phyloP scores from a whole-genome alignment of 2,888 invertebrate genomes.

The Rhagonycha fulva region DNA sequence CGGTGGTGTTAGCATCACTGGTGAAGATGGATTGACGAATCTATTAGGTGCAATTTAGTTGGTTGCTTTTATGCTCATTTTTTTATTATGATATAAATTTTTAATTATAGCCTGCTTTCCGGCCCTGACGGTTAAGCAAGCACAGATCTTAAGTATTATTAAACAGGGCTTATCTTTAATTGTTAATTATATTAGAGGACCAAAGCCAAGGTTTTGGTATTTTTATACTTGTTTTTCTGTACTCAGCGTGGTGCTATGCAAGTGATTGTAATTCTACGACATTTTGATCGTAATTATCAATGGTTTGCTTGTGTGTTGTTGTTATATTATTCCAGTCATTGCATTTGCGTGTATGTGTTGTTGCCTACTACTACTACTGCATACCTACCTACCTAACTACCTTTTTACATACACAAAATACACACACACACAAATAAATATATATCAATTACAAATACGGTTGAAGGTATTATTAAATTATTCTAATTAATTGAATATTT shows the following conservation, averaged over 20 bases:
- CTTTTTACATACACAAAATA: constrained; percentile 30
- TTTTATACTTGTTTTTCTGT: constrained; percentile 54
- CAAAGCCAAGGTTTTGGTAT: constrained; percentile 54
- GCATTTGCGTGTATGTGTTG: constrained; percentile 25
- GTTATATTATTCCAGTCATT: constrained; percentile 50
- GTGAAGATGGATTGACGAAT: constrained; percentile 31
- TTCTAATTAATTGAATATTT: constrained; percentile 33
- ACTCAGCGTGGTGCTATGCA: constrained; percentile 55
- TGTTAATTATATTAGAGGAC: constrained; percentile 49
- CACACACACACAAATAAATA: constrained; percentile 31
- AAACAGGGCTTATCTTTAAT: constrained; percentile 52
- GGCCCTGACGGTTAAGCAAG: constrained; percentile 28
- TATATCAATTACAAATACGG: constrained; percentile 43
- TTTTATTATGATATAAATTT: constrained; percentile 25
- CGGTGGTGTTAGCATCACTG: constrained; percentile 42
- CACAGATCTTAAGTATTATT: constrained; percentile 51
- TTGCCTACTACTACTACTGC: constrained; percentile 12
- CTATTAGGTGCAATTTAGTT: constrained; percentile 42
- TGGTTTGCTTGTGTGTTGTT: constrained; percentile 44
- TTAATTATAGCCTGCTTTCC: constrained; percentile 31
- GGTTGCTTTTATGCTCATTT: constrained; percentile 36
- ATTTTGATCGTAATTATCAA: constrained; percentile 24
- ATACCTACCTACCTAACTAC: constrained; percentile 44
- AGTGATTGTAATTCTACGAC: constrained; percentile 42
- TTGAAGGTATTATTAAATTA: constrained; percentile 52